These are phyloP conservation scores for Odontesthes bonariensis DNA, from an alignment of 2,113 vertebrate genomes.

Conservation along the genomic window DNA sequence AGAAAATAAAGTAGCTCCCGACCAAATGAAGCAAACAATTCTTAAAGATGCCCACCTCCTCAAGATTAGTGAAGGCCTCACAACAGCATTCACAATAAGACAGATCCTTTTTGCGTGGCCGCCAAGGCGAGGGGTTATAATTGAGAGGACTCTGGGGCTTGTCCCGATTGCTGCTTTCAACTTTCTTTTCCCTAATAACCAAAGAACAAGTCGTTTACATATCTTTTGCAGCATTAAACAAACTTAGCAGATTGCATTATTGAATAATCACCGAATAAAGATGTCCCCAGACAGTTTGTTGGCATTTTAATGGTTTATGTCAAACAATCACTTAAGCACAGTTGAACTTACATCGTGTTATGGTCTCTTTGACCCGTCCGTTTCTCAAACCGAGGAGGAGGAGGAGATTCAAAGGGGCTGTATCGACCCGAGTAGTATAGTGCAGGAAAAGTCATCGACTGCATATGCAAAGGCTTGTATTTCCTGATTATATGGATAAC, in stretches of 20 bases:
- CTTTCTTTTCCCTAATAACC: conserved; percentile 56
- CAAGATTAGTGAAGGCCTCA: conserved; percentile 83
- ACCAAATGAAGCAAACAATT: neutral
- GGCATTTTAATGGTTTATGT: neutral
- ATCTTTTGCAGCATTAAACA: neutral
- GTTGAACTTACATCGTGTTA: conserved; percentile 64
- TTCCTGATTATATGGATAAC: conserved; percentile 77
- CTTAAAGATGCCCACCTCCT: conserved; percentile 72
- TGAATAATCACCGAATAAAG: neutral
- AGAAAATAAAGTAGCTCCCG: neutral
- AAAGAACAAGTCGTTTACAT: neutral
- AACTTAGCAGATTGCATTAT: neutral
- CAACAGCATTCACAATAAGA: conserved; percentile 91
- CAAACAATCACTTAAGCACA: neutral
- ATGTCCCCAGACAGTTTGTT: neutral
- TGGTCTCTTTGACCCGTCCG: conserved; percentile 25
- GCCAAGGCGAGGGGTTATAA: conserved; percentile 60
- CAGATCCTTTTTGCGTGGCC: conserved; percentile 73
- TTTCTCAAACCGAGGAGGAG: conserved; percentile 55
- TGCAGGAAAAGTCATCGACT: conserved; percentile 86
- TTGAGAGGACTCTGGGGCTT: conserved; percentile 36
- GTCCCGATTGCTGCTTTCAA: conserved; percentile 29
- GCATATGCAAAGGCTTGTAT: conserved; percentile 86
- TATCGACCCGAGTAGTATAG: conserved; percentile 82
- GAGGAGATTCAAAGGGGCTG: conserved; percentile 86